Conservation (phyloP, 2,113 vertebrate species). For the Octodon degus region DNA sequence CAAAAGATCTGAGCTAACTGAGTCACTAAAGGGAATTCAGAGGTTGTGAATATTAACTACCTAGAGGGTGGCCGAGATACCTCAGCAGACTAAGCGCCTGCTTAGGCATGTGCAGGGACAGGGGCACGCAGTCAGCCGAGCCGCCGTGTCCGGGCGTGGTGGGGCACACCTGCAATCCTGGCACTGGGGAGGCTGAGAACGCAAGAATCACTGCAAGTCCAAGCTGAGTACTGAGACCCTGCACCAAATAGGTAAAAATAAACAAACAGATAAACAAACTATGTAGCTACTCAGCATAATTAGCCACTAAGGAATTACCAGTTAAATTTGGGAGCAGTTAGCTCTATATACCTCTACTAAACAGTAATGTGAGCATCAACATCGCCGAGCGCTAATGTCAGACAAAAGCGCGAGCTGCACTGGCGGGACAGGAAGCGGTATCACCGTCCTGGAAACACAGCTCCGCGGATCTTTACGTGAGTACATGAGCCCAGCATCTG, state of each 20-base stretch:
- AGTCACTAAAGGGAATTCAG: not conserved
- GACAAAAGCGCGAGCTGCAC: not conserved
- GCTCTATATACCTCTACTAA: not conserved
- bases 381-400: not conserved
- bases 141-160: too few relatives aligned
- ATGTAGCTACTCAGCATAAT: not conserved
- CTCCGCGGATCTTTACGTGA: not conserved
- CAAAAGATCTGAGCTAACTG: not conserved
- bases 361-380: not conserved
- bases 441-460: not conserved
- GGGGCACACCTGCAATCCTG: too few relatives aligned
- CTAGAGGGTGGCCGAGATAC: not conserved
- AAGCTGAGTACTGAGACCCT: too few relatives aligned
- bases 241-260: too few relatives aligned
- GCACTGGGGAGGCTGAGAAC: too few relatives aligned
- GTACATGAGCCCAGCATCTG: not conserved
- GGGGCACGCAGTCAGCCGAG: too few relatives aligned
- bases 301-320: not conserved
- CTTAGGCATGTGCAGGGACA: too few relatives aligned
- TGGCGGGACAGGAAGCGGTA: not conserved
- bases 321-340: not conserved
- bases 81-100: too few relatives aligned
- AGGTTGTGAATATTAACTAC: not conserved
- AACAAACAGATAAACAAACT: not conserved
- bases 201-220: too few relatives aligned